Percentiles rank a stretch among this genome's conserved stretches.
phyloP scores from a whole-genome alignment of 1,140 invertebrate species.

The Drosophila tristis region DNA sequence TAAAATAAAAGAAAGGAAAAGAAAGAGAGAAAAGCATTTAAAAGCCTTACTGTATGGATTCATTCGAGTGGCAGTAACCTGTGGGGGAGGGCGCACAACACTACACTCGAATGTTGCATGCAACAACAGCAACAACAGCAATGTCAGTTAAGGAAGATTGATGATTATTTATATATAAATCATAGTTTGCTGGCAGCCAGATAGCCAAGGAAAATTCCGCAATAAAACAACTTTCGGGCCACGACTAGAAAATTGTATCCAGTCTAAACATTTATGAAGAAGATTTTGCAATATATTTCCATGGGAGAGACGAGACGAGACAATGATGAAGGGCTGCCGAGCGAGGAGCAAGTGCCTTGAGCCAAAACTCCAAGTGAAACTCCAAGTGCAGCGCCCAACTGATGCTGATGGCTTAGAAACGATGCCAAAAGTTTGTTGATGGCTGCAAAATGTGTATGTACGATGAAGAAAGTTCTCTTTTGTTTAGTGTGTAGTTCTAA shows the following conservation, averaged over 20 bases:
- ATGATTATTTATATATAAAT: conserved; percentile 67
- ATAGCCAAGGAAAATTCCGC: conserved; percentile 7
- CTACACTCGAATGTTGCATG: too few species aligned
- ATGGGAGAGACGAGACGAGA: conserved; percentile 18
- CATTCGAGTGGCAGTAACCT: conserved; percentile 47
- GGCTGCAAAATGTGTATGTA: conserved; percentile 50
- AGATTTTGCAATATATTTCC: conserved; percentile 46
- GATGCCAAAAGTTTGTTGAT: conserved; percentile 63
- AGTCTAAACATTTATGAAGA: conserved; percentile 74
- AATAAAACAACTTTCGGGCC: conserved; percentile 50
- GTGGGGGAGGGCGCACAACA: conserved; percentile 1
- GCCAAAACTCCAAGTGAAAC: conserved; percentile 35
- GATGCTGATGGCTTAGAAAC: conserved; percentile 3
- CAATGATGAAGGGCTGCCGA: conserved; percentile 8
- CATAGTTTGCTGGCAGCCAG: conserved; percentile 30
- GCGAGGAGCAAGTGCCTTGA: conserved; percentile 61
- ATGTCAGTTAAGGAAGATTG: conserved; percentile 69
- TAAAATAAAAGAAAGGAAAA: too few species aligned
- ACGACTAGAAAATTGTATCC: conserved; percentile 73
- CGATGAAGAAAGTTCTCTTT: conserved; percentile 59
- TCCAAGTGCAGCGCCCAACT: conserved; percentile 7
- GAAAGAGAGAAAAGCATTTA: conserved; percentile 17
- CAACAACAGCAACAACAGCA: conserved; percentile 57
- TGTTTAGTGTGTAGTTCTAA: not conserved
- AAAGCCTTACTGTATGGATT: conserved; percentile 36